Conservation (phyloP, 23 tunicate species). For the Clavelina lepadiformis region DNA sequence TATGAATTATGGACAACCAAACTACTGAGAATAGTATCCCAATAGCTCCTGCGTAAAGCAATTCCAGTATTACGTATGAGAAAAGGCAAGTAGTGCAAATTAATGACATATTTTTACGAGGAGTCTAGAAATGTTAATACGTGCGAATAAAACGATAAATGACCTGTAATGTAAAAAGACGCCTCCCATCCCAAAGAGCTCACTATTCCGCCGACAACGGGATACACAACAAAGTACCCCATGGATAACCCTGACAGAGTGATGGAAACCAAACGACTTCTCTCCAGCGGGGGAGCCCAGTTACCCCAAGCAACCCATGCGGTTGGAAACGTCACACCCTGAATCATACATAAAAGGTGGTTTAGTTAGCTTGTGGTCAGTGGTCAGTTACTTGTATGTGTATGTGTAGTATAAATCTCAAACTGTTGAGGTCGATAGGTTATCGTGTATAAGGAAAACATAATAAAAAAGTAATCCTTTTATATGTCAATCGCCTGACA, state of each 20-base stretch:
- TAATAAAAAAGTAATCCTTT: too few relatives aligned
- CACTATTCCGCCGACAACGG: constrained; percentile 37
- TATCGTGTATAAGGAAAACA: too few relatives aligned
- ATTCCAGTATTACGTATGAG: too few relatives aligned
- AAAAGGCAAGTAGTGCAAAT: too few relatives aligned
- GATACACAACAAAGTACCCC: constrained; percentile 42
- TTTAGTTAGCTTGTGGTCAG: too few relatives aligned
- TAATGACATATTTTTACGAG: too few relatives aligned
- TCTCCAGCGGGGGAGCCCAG: constrained; percentile 71
- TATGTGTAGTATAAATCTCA: too few relatives aligned
- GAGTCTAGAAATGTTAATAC: too few relatives aligned
- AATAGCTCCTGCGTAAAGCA: constrained; percentile 18
- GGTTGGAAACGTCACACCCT: constrained; percentile 68
- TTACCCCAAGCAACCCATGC: constrained; percentile 23
- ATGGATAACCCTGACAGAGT: constrained; percentile 20
- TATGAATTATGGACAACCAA: constrained; percentile 16
- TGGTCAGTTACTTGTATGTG: too few relatives aligned
- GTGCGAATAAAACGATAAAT: too few relatives aligned
- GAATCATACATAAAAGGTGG: not conserved
- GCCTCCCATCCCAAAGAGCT: constrained; percentile 61
- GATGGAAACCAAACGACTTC: constrained; percentile 37
- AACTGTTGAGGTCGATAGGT: too few relatives aligned
- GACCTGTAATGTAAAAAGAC: constrained; percentile 51
- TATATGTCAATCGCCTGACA: too few relatives aligned
- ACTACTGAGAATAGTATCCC: constrained; percentile 12